Evolutionary conservation across 64 coral and sea anemone species (phyloP), one percentile per base, ranked within the genome.

Genomic region (Catalaphyllia jardinei): DNA sequence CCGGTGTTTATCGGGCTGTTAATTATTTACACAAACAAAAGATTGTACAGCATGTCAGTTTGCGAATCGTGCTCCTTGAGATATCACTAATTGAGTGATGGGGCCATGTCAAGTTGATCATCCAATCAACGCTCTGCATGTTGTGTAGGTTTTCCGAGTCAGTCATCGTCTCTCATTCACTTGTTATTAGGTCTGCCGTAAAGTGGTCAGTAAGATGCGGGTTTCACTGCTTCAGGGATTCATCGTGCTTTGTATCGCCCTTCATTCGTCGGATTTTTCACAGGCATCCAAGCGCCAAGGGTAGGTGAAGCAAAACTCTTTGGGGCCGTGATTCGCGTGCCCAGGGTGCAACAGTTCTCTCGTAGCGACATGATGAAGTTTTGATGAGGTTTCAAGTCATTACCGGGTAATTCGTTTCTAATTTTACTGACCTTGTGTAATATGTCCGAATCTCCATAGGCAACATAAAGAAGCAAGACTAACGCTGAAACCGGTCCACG

Each of bases 1-100:
- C 81, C 81, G 81, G 81, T 85, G 81, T 85, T 85, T 85, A 85
- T 85, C 33, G 81, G 71, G 39, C 62, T 85, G 81, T 71, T 85
- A 85, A 85, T 85, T 85, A 85, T 85, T 85, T 71, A 85, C 63
- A 50, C 81, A 85, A 85, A 85, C 31, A 85, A 85, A 50, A 85
- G 63, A 85, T 85, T 71, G 62, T 52, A 85, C 62, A 85, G 81
- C 33, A 85, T 85, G 62, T 42, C 79, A 83, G 62, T 85, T 50
- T 85, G 31, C 81, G 61, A 69, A 85, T 51, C 76, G 76, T 25
- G 24, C 76, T 79, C 76, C n/a, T 69, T 79, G 17, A 50, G 22
- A n/a, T 71, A 85, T 85, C 62, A 71, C 22, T 28, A 52, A 64
- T 85, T 85, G 81, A 85, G 81, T 85, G 81, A 85, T 71, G 60